These are phyloP conservation scores for Microcebus tavaratra DNA, from an alignment of 2,113 vertebrate genomes.

Conservation along the genomic window DNA sequence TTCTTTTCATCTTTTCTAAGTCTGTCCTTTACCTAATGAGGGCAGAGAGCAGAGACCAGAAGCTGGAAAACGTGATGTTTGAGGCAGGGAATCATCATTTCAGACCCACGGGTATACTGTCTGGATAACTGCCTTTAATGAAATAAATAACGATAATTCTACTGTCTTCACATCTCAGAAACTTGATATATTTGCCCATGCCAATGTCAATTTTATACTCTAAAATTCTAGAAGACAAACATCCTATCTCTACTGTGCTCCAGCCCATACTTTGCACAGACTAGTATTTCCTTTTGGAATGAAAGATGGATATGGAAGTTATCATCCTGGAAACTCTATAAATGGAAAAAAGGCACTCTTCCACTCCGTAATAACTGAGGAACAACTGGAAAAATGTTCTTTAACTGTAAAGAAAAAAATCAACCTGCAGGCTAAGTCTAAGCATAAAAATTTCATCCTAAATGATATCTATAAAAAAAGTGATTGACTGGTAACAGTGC, in stretches of 20 bases:
- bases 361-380: slow-evolving; percentile 8
- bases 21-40: background rate
- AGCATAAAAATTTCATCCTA: slow-evolving; percentile 40
- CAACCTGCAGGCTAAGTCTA: background rate
- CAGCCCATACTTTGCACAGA: background rate
- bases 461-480: background rate
- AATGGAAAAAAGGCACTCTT: background rate
- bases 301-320: slow-evolving; percentile 27
- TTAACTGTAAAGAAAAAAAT: background rate
- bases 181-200: background rate
- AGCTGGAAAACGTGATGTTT: background rate
- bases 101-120: background rate
- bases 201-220: background rate
- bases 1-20: background rate
- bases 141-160: background rate
- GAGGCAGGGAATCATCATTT: background rate
- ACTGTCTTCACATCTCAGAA: background rate
- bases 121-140: background rate
- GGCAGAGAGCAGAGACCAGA: background rate
- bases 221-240: background rate
- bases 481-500: slow-evolving; percentile 19
- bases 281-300: background rate
- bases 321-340: slow-evolving; percentile 18
- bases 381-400: slow-evolving; percentile 47
- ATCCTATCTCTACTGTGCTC: background rate